Base-by-base conservation (phyloP, 2,797 vertebrate species). In the Stomatorhinus walkeri region DNA sequence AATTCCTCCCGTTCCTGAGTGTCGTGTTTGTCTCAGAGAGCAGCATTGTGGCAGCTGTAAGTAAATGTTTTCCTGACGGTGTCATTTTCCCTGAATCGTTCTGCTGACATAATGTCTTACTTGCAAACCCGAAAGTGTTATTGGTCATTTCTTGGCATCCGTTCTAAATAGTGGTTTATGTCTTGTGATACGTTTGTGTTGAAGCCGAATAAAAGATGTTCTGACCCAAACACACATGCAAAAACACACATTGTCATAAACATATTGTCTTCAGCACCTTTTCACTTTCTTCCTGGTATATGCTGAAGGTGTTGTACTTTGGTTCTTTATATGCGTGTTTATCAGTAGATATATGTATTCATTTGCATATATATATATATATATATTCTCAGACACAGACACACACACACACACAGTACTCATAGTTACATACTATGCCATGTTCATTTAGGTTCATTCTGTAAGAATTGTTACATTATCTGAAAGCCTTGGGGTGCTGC, bases 1-100 rank as follows among this genome's bases (percentile, higher is more conserved):
- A 99, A 93, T 99, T 97, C 93, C 98, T 99, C 91, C 98, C 98
- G 19, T 97, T 99, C 91, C 95, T 99, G 95, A 98, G 97, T 61
- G 97, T 99, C 91, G 96, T 96, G 0, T 99, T 99, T 93, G 95
- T 99, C 91, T 98, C 98, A 0, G 98, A 99, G 96, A 99, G 98
- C 94, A 98, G 97, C 40, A 93, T 99, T 91, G 97, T 99, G 89
- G 98, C 98, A 90, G 98, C 98, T 90, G 98, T 99, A 95, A 98
- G 98, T 94, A 89, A 54, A 88, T 1, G 87, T 72, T 72, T 85
- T 81, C 19, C 19, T 22, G 76, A 22, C 14, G 8, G 2, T 12
- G 3, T 16, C 7, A 0, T 68, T 7, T 88, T 54, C 1, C 2
- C 86, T 61, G 9, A 64, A 54, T 28, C 0, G 0, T 85, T 36